A percentile compares a stretch with the other conserved stretches of the same genome.
phyloP scores from a whole-genome alignment of 2,797 vertebrate genomes.

The Enteromius afrohamiltoni region DNA sequence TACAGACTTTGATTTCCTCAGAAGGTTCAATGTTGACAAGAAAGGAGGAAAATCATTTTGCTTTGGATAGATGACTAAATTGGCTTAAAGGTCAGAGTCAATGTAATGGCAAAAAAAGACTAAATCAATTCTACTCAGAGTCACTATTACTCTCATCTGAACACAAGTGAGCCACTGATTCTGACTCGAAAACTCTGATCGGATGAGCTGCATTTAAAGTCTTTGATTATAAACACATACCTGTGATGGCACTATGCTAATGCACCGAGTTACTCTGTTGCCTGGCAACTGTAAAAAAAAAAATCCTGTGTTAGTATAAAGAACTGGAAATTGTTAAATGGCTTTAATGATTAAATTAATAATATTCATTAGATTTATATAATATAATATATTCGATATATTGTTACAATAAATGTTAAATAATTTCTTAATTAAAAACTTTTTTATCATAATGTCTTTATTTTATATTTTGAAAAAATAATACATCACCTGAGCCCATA shows the following conservation, averaged over 20 bases:
- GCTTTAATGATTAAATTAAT: not conserved
- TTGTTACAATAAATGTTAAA: not conserved
- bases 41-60: conserved; percentile 44
- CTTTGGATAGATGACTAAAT: conserved; percentile 45
- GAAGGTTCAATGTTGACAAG: conserved; percentile 52
- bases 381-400: not conserved
- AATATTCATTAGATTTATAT: not conserved
- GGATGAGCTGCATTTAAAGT: not conserved
- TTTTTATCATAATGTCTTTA: not conserved
- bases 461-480: not conserved
- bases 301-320: not conserved
- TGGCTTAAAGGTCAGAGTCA: conserved; percentile 50
- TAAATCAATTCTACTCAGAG: conserved; percentile 40
- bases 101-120: conserved; percentile 28
- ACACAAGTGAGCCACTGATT: conserved; percentile 3
- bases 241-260: not conserved
- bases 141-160: conserved; percentile 21
- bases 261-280: conserved; percentile 13
- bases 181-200: not conserved
- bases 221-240: conserved; percentile 15
- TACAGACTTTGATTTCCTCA: conserved; percentile 57
- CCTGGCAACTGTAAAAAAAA: conserved; percentile 8
- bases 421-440: not conserved
- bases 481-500: not conserved
- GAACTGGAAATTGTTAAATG: not conserved